Conservation (phyloP, 2,113 vertebrate genomes). For the Ochotona curzoniae region DNA sequence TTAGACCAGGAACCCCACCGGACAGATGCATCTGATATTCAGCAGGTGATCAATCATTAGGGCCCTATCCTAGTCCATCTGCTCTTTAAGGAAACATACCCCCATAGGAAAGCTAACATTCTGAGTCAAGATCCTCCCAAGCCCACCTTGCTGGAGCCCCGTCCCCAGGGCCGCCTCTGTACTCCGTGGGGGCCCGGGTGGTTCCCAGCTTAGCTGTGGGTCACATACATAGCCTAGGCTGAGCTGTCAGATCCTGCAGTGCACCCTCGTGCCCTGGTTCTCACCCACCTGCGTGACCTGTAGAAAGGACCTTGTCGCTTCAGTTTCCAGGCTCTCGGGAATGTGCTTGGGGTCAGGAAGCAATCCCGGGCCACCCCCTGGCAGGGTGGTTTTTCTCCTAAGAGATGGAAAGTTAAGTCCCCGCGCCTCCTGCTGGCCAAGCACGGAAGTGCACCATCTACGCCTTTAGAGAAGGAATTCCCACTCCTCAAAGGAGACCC, state of each 20-base stretch:
- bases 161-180: background rate
- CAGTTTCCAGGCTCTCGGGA: background rate
- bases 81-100: background rate
- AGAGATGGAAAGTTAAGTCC: background rate
- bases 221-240: too few relatives aligned
- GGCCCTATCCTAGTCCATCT: background rate
- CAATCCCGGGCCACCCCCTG: conserved; percentile 11
- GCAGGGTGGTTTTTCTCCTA: background rate
- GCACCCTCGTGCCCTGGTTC: background rate
- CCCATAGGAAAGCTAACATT: background rate
- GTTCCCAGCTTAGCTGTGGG: background rate
- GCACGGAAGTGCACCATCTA: conserved; percentile 33
- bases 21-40: background rate
- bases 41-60: background rate
- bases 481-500: background rate
- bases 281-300: background rate
- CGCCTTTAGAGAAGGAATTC: background rate
- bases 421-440: conserved; percentile 24
- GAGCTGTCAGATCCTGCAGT: background rate
- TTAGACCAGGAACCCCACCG: background rate
- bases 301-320: background rate
- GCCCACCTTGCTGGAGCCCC: background rate
- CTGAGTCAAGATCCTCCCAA: background rate
- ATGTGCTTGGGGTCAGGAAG: background rate
- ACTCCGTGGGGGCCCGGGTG: background rate